phyloP scores from a whole-genome alignment of 2,888 invertebrate genomes.

The Dusona sp. region DNA sequence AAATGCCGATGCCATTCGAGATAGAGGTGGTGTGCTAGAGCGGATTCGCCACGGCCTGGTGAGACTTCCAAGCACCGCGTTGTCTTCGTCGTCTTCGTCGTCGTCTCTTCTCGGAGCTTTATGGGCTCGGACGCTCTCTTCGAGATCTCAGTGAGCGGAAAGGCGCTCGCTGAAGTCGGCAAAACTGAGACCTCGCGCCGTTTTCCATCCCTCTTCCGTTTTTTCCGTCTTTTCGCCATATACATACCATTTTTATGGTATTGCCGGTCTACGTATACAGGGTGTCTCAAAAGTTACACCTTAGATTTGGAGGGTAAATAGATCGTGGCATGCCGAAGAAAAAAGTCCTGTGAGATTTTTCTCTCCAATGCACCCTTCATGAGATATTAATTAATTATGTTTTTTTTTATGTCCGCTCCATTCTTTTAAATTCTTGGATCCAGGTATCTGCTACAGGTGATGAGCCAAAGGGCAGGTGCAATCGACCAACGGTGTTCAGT shows the following conservation, averaged over 20 bases:
- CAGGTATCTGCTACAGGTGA: constrained; percentile 18
- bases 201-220: constrained; percentile 21
- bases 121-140: constrained; percentile 49
- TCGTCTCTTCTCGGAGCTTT: constrained; percentile 62
- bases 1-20: constrained; percentile 79
- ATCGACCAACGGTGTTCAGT: background rate
- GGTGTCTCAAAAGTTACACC: background rate
- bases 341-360: background rate
- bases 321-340: background rate
- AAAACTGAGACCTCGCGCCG: constrained; percentile 41
- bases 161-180: constrained; percentile 32
- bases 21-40: constrained; percentile 71
- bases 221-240: background rate
- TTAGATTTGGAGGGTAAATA: too few relatives aligned
- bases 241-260: constrained; percentile 2
- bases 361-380: background rate
- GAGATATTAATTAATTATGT: background rate
- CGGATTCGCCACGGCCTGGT: constrained; percentile 74
- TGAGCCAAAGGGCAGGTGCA: constrained; percentile 42
- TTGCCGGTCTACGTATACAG: background rate
- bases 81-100: constrained; percentile 43
- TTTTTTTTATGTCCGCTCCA: background rate
- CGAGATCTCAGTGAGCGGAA: constrained; percentile 50
- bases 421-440: constrained; percentile 27
- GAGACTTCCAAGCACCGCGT: constrained; percentile 55